Base-by-base conservation (phyloP, 2,888 invertebrate species). In the Dynastes hyllus region DNA sequence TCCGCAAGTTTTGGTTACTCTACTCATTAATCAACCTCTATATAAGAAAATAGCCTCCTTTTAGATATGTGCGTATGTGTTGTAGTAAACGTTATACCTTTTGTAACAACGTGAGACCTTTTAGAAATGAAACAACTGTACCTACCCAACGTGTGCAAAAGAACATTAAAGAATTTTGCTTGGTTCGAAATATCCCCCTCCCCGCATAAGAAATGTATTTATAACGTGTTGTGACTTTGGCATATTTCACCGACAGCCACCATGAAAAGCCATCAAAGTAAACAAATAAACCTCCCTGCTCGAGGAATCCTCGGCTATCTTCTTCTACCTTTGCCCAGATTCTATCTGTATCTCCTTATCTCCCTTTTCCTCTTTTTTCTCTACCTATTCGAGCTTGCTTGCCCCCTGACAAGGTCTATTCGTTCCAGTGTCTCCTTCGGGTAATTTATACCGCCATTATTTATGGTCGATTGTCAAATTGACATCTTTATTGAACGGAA, bases 201-300 rank as follows among this genome's bases (percentile, higher is more conserved):
- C n/a, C n/a, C 55, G 22, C 22, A 58, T 58, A 22, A 58, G 45
- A 45, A 37, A 45, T 45, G 55, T 69, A 55, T 66, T 66, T 75
- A 61, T 78, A 78, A 79, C 79, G 69, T 75, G 80, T 79, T 81
- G 79, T 78, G 80, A 80, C 79, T 80, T 78, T 66, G 77, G 77
- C 81, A 78, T 81, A 79, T 80, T 78, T 80, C 78, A 77, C 76
- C 73, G 70, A 77, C 73, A 50, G 69, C 80, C 79, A 79, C 79
- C 78, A 79, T 71, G 79, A 80, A 81, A 78, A 51, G 70, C 76
- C 61, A 71, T 73, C 50, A 78, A 78, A 78, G 73, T 71, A 78
- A 78, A 78, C 71, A 78, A 78, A 78, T 67, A 78, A 73, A 73
- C 71, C 73, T 53, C 77, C 63, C 63, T 53, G 73, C 51, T 78